phyloP scores from a whole-genome alignment of 2,113 vertebrate genomes.

The Trichomycterus rosablanca region DNA sequence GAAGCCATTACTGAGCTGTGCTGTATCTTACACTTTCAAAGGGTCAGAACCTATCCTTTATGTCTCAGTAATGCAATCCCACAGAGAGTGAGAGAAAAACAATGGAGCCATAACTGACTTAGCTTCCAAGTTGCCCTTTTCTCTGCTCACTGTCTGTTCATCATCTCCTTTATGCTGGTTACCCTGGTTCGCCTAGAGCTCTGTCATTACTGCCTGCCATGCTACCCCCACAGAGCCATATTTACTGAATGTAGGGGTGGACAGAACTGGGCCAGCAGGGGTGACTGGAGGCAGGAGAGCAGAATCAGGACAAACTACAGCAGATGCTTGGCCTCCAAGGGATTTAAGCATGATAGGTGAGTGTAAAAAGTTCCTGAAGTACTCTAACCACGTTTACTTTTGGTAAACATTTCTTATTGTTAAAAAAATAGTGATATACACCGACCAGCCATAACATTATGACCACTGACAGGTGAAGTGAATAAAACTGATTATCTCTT shows the following conservation, averaged over 20 bases:
- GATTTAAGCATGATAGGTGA: slow-evolving; percentile 29
- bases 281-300: slow-evolving; percentile 28
- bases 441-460: too few relatives aligned
- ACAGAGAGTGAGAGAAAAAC: slow-evolving; percentile 17
- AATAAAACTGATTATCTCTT: too few relatives aligned
- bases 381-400: slow-evolving; percentile 18
- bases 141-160: slow-evolving; percentile 50
- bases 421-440: too few relatives aligned
- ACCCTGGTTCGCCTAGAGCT: slow-evolving; percentile 49
- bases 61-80: slow-evolving; percentile 18
- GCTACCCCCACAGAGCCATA: slow-evolving; percentile 49
- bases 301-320: slow-evolving; percentile 35
- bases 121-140: slow-evolving; percentile 34
- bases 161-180: slow-evolving; percentile 32
- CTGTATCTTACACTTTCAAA: slow-evolving; percentile 32
- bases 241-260: slow-evolving; percentile 43
- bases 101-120: slow-evolving; percentile 28
- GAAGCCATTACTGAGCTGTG: slow-evolving; percentile 28
- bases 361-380: slow-evolving; percentile 17
- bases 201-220: slow-evolving; percentile 38
- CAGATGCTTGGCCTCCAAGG: slow-evolving; percentile 22
- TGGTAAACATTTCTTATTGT: too few relatives aligned
- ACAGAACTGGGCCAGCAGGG: slow-evolving; percentile 40
- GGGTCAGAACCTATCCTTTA: slow-evolving; percentile 36
- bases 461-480: too few relatives aligned